phyloP scores from a whole-genome alignment of 1,140 invertebrate genomes.

The Caenorhabditis remanei region DNA sequence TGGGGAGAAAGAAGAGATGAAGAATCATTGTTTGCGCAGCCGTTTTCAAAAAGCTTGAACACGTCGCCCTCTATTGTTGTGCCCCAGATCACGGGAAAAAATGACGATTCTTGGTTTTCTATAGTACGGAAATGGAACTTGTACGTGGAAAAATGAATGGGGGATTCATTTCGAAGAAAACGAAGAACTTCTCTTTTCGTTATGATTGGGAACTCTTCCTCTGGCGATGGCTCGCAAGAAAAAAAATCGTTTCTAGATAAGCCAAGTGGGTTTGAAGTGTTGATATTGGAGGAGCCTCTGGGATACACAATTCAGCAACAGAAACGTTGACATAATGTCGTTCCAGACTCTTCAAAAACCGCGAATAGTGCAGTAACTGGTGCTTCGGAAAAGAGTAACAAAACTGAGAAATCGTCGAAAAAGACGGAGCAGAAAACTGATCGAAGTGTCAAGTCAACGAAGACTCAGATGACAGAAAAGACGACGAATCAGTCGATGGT shows the following conservation, averaged over 20 bases:
- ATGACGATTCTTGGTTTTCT: background rate
- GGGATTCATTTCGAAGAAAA: constrained; percentile 10
- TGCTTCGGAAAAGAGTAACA: constrained; percentile 25
- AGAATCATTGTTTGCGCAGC: constrained; percentile 18
- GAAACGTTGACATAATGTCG: background rate
- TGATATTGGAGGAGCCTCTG: background rate
- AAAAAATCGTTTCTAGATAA: constrained; percentile 53
- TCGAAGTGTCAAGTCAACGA: background rate
- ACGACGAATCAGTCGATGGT: background rate
- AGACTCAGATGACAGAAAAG: background rate
- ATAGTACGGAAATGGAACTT: background rate
- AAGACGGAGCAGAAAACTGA: background rate
- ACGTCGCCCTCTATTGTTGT: constrained; percentile 10
- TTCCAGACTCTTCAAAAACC: constrained; percentile 41
- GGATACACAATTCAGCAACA: background rate
- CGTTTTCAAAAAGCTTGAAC: constrained; percentile 19
- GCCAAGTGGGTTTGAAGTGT: background rate
- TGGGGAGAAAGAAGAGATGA: constrained; percentile 6
- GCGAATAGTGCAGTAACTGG: constrained; percentile 28
- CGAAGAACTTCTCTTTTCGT: background rate
- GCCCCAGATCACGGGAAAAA: background rate
- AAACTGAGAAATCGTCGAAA: constrained; percentile 15
- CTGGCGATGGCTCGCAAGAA: constrained; percentile 37
- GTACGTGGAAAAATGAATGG: background rate
- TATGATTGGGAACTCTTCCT: constrained; percentile 3